Evolutionary conservation across 2,888 invertebrate species (phyloP).

Genomic region (Eledone cirrhosa): DNA sequence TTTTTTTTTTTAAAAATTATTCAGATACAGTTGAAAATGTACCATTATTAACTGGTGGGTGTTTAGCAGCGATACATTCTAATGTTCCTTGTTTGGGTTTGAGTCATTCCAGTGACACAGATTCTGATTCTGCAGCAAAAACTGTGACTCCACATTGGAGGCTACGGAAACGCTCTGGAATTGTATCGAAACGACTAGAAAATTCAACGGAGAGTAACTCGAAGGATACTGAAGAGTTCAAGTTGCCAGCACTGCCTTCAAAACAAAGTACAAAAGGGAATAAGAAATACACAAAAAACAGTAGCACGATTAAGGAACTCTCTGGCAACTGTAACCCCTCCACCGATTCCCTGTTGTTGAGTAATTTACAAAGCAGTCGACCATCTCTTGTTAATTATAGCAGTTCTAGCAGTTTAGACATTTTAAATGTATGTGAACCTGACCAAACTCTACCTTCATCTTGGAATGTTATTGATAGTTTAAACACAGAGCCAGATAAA

Average conservation of each 20-base stretch:
- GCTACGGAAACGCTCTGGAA: neutral
- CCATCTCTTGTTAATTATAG: neutral
- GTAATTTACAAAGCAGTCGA: too few relatives aligned
- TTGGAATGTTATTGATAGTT: neutral
- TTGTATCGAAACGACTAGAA: neutral
- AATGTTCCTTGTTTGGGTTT: neutral
- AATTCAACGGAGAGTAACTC: too few relatives aligned
- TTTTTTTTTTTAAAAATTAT: neutral
- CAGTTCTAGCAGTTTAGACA: slow-evolving; percentile 10
- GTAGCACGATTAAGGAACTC: neutral
- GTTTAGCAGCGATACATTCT: neutral
- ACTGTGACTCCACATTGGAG: neutral
- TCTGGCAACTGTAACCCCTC: neutral
- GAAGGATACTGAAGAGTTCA: neutral
- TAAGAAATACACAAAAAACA: too few relatives aligned
- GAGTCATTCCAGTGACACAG: neutral
- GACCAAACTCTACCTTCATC: neutral
- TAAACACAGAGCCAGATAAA: neutral
- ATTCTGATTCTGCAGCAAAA: neutral
- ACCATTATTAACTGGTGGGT: neutral
- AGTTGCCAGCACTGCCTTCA: neutral
- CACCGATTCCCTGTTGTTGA: neutral
- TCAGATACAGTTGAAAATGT: slow-evolving; percentile 13
- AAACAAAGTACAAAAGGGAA: neutral
- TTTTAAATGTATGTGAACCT: slow-evolving; percentile 5